Percentiles rank a stretch among this genome's conserved stretches.
phyloP scores from a whole-genome alignment of 2,888 invertebrate genomes.

The Gnatocerus cornutus region DNA sequence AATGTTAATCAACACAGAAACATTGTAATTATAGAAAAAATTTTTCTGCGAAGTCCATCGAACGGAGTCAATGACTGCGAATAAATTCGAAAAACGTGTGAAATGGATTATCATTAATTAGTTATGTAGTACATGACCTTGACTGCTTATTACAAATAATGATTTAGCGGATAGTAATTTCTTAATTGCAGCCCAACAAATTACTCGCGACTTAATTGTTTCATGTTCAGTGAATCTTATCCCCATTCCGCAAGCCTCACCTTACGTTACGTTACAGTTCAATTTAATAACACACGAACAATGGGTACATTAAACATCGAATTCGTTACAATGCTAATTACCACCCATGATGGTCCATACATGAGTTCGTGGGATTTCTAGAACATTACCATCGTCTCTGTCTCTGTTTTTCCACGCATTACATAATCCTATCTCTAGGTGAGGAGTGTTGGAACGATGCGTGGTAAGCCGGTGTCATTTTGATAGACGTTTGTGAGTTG shows the following conservation, averaged over 20 bases:
- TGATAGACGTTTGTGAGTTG: slow-evolving; percentile 39
- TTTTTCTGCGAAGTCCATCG: neutral
- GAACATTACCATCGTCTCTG: slow-evolving; percentile 20
- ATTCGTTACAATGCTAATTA: slow-evolving; percentile 40
- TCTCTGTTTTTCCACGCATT: slow-evolving; percentile 18
- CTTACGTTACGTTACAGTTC: slow-evolving; percentile 24
- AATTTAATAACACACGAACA: slow-evolving; percentile 37
- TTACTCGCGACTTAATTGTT: slow-evolving; percentile 33
- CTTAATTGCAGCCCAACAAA: slow-evolving; percentile 28
- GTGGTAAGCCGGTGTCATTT: slow-evolving; percentile 38
- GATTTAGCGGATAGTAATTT: slow-evolving; percentile 29
- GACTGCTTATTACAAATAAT: neutral
- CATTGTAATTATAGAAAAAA: slow-evolving; percentile 21
- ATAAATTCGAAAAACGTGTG: slow-evolving; percentile 14
- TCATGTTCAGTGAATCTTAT: slow-evolving; percentile 22
- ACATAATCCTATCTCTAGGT: slow-evolving; percentile 35
- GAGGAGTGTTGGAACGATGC: slow-evolving; percentile 34
- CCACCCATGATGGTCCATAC: slow-evolving; percentile 26
- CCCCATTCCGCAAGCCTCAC: slow-evolving; percentile 1
- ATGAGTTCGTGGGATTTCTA: slow-evolving; percentile 25
- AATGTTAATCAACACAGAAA: slow-evolving; percentile 28
- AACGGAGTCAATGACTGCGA: slow-evolving; percentile 19
- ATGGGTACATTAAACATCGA: slow-evolving; percentile 37
- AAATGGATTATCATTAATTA: slow-evolving; percentile 26
- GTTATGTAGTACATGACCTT: slow-evolving; percentile 32